Percentiles rank a stretch among this genome's conserved stretches.
Conservation (phyloP, 2,113 vertebrate species). For the Micromys minutus region DNA sequence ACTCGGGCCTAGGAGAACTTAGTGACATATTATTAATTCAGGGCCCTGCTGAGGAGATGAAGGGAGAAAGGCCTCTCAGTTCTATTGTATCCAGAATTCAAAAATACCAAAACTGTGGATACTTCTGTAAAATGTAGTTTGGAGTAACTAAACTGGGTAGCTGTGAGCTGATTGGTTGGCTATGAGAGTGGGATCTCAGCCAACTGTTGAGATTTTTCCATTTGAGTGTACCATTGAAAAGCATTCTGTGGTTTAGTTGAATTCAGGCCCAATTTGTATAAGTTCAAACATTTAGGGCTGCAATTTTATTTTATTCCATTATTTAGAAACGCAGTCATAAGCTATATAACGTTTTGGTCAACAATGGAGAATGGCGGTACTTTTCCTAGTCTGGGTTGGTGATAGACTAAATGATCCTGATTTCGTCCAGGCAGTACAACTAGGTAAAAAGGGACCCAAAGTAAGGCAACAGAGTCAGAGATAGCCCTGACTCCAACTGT, state of each 20-base stretch:
- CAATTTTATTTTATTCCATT: neutral
- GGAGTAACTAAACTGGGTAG: conserved; percentile 20
- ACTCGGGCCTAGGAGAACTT: conserved; percentile 45
- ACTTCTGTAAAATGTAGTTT: conserved; percentile 47
- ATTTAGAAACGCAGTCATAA: neutral
- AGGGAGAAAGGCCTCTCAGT: conserved; percentile 41
- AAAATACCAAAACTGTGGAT: conserved; percentile 12
- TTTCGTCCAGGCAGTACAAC: neutral
- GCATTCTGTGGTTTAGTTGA: neutral
- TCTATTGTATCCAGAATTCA: conserved; percentile 9
- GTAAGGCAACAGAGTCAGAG: no score
- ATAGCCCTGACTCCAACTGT: no score
- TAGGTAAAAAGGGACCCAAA: no score
- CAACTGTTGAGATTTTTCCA: neutral
- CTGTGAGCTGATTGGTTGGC: neutral
- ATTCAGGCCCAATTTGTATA: neutral
- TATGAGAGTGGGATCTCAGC: neutral
- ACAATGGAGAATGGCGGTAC: accelerated
- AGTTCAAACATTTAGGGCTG: neutral
- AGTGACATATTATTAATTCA: conserved; percentile 70
- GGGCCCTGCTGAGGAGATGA: conserved; percentile 49
- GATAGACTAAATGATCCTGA: neutral
- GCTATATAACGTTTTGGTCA: neutral
- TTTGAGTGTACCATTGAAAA: neutral
- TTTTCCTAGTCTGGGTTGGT: no score